These are phyloP conservation scores for Ylistrum balloti DNA, from an alignment of 1,140 invertebrate genomes.

Conservation along the genomic window DNA sequence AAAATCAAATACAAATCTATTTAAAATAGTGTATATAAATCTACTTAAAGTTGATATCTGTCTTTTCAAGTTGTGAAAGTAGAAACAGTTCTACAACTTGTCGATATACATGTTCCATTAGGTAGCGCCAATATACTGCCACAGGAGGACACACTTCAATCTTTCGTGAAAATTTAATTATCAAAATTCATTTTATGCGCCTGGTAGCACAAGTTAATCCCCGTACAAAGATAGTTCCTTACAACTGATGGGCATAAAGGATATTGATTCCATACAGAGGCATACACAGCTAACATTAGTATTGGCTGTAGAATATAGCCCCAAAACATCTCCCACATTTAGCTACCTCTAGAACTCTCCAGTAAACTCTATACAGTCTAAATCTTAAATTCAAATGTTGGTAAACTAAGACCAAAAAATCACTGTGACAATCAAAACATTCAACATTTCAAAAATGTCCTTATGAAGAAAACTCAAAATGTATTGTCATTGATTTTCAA, in stretches of 20 bases:
- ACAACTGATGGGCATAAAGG: constrained; percentile 32
- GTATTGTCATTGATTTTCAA: too few species aligned
- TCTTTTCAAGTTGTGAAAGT: constrained; percentile 35
- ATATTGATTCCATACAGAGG: not conserved
- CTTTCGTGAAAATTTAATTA: constrained; percentile 40
- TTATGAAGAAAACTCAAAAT: too few species aligned
- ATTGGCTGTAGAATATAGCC: constrained; percentile 3
- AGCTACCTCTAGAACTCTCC: too few species aligned
- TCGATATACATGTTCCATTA: constrained; percentile 15
- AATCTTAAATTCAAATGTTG: too few species aligned
- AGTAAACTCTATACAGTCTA: too few species aligned
- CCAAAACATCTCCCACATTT: not conserved
- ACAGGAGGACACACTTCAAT: not conserved
- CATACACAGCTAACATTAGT: not conserved
- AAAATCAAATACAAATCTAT: constrained; percentile 40
- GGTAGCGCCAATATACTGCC: constrained; percentile 4
- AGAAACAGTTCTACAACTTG: not conserved
- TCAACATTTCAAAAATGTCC: too few species aligned
- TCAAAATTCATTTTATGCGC: constrained; percentile 39
- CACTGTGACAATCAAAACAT: too few species aligned
- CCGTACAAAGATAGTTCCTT: constrained; percentile 34
- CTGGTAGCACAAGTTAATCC: constrained; percentile 37
- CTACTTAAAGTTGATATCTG: constrained; percentile 27
- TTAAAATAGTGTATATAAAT: constrained; percentile 30
- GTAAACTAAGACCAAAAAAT: too few species aligned